Conservation (phyloP, 53 echinoderm and acorn worm genomes). For the Temnopleurus reevesii region DNA sequence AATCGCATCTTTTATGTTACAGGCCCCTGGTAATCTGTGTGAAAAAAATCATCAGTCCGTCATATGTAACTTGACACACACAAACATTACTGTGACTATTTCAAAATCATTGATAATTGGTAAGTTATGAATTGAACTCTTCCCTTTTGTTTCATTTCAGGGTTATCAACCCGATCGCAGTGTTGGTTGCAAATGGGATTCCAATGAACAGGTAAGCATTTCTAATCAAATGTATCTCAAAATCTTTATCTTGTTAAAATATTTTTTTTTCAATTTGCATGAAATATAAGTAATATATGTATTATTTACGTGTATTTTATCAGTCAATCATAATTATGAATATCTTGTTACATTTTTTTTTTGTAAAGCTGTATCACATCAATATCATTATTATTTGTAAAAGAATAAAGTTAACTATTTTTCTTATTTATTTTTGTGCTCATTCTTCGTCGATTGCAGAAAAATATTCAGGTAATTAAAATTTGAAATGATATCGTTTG, state of each 20-base stretch:
- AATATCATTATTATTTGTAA: too few relatives aligned
- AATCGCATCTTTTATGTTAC: too few relatives aligned
- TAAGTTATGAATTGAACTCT: too few relatives aligned
- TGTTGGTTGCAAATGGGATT: constrained; percentile 60
- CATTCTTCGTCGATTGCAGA: background rate
- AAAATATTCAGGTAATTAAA: constrained; percentile 18
- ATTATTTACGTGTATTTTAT: background rate
- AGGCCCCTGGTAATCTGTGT: too few relatives aligned
- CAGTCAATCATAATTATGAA: background rate
- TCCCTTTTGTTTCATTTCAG: constrained; percentile 50
- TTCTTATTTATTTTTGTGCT: background rate
- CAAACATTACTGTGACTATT: too few relatives aligned
- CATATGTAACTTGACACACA: too few relatives aligned
- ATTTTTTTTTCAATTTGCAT: too few relatives aligned
- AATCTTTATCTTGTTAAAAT: background rate
- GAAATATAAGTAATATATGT: background rate
- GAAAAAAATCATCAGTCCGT: too few relatives aligned
- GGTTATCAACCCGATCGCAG: constrained; percentile 68
- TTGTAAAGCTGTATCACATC: background rate
- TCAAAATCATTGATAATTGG: too few relatives aligned
- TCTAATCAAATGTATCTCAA: background rate
- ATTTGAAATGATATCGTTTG: too few relatives aligned
- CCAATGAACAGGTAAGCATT: constrained; percentile 66
- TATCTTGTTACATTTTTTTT: background rate
- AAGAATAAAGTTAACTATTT: too few relatives aligned